phyloP scores from a whole-genome alignment of 2,113 vertebrate species.

The Tiliqua scincoides region DNA sequence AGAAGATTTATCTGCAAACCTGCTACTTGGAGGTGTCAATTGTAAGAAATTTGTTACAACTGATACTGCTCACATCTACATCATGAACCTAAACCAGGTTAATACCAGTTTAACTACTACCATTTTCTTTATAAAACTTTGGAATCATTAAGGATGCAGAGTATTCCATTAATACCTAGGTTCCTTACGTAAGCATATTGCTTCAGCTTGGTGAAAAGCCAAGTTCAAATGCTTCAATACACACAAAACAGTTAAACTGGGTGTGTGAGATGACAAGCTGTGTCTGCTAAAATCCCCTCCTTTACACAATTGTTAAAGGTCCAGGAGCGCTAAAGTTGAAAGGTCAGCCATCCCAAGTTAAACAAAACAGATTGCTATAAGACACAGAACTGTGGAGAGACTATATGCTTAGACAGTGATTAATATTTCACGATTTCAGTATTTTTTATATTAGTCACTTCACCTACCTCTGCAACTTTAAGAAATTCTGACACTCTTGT shows the following conservation, averaged over 20 bases:
- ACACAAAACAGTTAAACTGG: too few relatives aligned
- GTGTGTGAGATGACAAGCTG: too few relatives aligned
- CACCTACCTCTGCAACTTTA: constrained; percentile 95
- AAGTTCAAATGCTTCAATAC: too few relatives aligned
- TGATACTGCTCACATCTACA: not conserved
- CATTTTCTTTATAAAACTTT: not conserved
- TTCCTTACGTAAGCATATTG: too few relatives aligned
- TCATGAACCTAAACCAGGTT: not conserved
- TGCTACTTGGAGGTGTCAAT: not conserved
- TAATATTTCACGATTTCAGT: not conserved
- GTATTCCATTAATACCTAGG: not conserved
- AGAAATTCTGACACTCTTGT: constrained; percentile 98
- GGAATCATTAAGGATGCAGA: not conserved
- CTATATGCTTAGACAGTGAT: not conserved
- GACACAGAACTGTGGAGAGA: not conserved
- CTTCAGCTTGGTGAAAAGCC: not conserved
- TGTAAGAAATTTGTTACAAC: not conserved
- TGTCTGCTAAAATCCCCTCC: too few relatives aligned
- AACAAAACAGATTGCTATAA: not conserved
- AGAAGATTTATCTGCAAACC: not conserved
- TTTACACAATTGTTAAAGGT: too few relatives aligned
- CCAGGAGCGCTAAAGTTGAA: too few relatives aligned
- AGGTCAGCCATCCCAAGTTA: too few relatives aligned
- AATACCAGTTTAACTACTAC: not conserved
- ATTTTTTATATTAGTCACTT: not conserved